Conservation (phyloP, 2,888 invertebrate genomes). For the Empis stercorea region DNA sequence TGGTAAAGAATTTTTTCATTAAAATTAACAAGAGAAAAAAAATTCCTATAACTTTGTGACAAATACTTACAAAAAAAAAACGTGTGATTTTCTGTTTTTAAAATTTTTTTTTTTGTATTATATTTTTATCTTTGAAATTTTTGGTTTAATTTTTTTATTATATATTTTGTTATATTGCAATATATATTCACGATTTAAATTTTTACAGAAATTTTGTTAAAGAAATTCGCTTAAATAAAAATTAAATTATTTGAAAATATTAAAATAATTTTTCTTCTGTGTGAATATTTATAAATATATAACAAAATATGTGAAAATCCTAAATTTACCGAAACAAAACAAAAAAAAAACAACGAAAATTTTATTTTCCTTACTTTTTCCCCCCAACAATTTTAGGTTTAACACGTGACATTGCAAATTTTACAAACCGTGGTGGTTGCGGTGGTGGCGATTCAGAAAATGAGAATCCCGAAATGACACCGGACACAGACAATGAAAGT, state of each 20-base stretch:
- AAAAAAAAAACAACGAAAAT: too few relatives aligned
- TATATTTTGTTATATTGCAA: background rate
- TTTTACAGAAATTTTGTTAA: too few relatives aligned
- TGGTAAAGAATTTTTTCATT: too few relatives aligned
- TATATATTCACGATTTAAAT: background rate
- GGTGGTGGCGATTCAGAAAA: constrained; percentile 50
- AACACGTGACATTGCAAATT: constrained; percentile 31
- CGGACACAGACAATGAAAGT: constrained; percentile 54
- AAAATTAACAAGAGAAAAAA: too few relatives aligned
- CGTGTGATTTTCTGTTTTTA: constrained; percentile 4
- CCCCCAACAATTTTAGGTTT: constrained; percentile 22
- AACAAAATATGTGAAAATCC: too few relatives aligned
- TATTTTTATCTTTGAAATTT: constrained; percentile 1
- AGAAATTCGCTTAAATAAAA: too few relatives aligned
- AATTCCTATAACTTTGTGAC: constrained; percentile 13
- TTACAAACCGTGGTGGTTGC: constrained; percentile 35
- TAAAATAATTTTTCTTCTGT: too few relatives aligned
- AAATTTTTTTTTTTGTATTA: background rate
- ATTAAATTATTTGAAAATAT: too few relatives aligned
- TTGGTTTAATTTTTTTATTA: constrained; percentile 5
- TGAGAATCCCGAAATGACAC: constrained; percentile 51
- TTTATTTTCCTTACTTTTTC: too few relatives aligned
- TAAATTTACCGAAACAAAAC: too few relatives aligned
- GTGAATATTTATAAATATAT: too few relatives aligned
- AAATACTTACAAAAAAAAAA: constrained; percentile 14